Base-by-base conservation (phyloP, 2,113 vertebrate genomes). In the Sinocyclocheilus rhinocerous region DNA sequence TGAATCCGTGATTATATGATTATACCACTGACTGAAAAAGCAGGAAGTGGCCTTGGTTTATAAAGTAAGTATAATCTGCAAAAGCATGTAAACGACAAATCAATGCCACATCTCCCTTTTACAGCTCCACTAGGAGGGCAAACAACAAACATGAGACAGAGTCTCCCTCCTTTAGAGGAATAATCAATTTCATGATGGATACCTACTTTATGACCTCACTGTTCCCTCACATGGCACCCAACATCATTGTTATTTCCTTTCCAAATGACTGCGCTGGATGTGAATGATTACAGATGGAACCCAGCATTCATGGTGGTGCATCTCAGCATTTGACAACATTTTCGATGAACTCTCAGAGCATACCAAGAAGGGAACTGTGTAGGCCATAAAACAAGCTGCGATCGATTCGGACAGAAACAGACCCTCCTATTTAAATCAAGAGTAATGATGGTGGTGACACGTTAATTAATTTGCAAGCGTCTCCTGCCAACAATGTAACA, bases 121-220 rank as follows among this genome's bases (percentile, higher is more conserved):
- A 76, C 24, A 77, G 89, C 92, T 92, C 90, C 90, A 91, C 90
- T 88, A 91, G 88, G 86, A 90, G 11, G 45, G 45, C 22, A 76
- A 85, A 88, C 93, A 93, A 91, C 72, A 91, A 84, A 59, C 3
- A 90, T 90, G 89, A 91, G 92, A 95, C 92, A 88, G 90, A 95
- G 92, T 91, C 93, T 92, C 93, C 91, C 93, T 90, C 81, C 93
- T 92, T 91, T 84, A 93, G 91, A 90, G 87, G 91, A 89, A 92
- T 89, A 93, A 91, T 93, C 91, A 93, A 90, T 93, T 91, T 93
- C 88, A 92, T 93, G 90, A 94, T 94, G 93, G 90, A 94, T 20
- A 63, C 92, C 90, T 93, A 94, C 91, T 91, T 95, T 95, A 95
- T 93, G 93, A 94, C 93, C 93, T 80, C 91, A 92, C 92, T 90